Percentiles rank a stretch among this genome's conserved stretches.
Conservation (phyloP, 2,888 invertebrate genomes). For the Cerastis leucographa region DNA sequence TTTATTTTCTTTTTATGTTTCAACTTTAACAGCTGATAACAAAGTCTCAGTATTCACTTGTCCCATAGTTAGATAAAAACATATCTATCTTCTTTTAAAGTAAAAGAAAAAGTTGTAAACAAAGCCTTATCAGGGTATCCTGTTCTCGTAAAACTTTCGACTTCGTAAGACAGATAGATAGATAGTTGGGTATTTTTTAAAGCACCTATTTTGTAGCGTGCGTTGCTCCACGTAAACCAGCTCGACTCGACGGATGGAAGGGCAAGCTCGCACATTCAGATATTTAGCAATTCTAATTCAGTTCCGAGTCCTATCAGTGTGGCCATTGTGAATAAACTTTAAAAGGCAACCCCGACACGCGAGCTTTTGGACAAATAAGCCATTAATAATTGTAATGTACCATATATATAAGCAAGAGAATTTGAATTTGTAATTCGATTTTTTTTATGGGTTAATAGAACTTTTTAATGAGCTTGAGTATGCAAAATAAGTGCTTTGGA, state of each 20-base stretch:
- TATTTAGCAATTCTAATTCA: conserved; percentile 81
- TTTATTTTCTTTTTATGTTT: conserved; percentile 1
- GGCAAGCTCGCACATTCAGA: conserved; percentile 71
- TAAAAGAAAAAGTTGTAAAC: conserved; percentile 38
- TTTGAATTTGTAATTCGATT: conserved; percentile 40
- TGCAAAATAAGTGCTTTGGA: not conserved
- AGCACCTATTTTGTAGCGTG: conserved; percentile 64
- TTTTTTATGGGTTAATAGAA: conserved; percentile 17
- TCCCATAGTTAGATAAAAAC: not conserved
- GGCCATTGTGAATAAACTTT: conserved; percentile 72
- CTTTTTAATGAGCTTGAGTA: conserved; percentile 7
- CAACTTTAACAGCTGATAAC: conserved; percentile 11
- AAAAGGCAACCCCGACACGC: conserved; percentile 73
- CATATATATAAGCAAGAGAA: conserved; percentile 67
- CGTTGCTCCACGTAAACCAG: conserved; percentile 59
- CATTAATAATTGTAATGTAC: conserved; percentile 72
- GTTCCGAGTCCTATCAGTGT: conserved; percentile 70
- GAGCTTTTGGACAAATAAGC: conserved; percentile 76
- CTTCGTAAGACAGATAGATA: conserved; percentile 52
- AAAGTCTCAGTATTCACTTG: conserved; percentile 9
- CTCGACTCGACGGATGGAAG: conserved; percentile 65
- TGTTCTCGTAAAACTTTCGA: conserved; percentile 66
- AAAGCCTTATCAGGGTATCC: conserved; percentile 64
- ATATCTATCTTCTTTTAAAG: not conserved
- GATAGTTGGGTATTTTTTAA: conserved; percentile 43